Base-by-base conservation (phyloP, 1,140 invertebrate genomes). In the Meloidogyne exigua region DNA sequence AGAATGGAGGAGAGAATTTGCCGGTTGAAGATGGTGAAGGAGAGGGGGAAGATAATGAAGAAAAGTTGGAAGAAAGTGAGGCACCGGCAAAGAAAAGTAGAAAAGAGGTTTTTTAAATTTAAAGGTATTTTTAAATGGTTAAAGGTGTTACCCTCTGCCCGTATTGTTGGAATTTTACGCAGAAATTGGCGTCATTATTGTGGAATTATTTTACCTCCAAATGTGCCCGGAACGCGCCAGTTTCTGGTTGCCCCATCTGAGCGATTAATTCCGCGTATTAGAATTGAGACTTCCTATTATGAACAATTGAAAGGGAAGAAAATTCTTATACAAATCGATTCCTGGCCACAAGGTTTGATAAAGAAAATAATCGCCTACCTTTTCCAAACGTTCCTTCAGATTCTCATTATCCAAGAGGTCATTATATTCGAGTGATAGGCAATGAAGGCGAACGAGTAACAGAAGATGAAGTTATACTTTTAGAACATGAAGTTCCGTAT, bases 401-500 rank as follows among this genome's bases (percentile, higher is more conserved):
- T 67, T 84, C 82, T 95, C 0, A 89, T 93, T 81, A 91, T 92
- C 28, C 89, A 95, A 13, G 95, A 94, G 26, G 90, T 91, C 70
- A 91, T 93, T 83, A 95, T 93, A 66, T 92, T 95, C 85, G 93
- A 93, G 88, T 91, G 92, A 25, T 95, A 95, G 18, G 96, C 98
- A 89, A 99, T 96, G 88, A 94, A 96, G 90, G 91, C 91, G 76
- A 87, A 13, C 57, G 44, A 23, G 70, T 72, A 28, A 73, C 74
- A 10, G 83, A 82, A 62, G 70, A 86, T 28, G 78, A 83, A 49
- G 81, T 83, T 13, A 32, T 99, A 63, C 89, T 99, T 2, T 88
- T 99, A 64, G 97, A 99, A 87, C 95, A 99, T 88, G 96, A 98
- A 89, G 92, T 99, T 23, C 96, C 96, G 0, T 95, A 98, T 87